Evolutionary conservation across 2,113 vertebrate species (phyloP).

Genomic region (Sphyrna mokarran): DNA sequence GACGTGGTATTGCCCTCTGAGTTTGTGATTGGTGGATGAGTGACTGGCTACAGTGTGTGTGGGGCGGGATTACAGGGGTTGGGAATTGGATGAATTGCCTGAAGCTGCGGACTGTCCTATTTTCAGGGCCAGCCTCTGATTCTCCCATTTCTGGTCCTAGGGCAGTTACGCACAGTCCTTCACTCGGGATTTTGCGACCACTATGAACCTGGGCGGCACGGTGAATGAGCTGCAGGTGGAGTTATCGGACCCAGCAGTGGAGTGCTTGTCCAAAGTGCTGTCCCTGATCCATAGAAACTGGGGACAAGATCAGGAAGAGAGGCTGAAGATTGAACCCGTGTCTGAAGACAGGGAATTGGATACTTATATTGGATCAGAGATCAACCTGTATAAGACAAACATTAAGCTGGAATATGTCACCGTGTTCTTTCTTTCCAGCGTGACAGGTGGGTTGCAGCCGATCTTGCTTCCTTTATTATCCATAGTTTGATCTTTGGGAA

Average conservation of each 20-base stretch:
- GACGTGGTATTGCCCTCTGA: background rate
- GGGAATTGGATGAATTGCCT: background rate
- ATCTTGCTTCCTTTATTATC: background rate
- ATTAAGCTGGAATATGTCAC: constrained; percentile 81
- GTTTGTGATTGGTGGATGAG: background rate
- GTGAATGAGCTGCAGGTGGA: constrained; percentile 84
- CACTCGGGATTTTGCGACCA: constrained; percentile 59
- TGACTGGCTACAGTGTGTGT: background rate
- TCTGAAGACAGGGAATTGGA: constrained; percentile 32
- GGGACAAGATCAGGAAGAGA: background rate
- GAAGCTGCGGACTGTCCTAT: background rate
- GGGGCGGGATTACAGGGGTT: too few relatives aligned
- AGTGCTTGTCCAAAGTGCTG: constrained; percentile 81
- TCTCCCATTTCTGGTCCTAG: constrained; percentile 50
- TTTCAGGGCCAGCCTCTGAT: background rate
- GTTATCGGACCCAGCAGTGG: constrained; percentile 77
- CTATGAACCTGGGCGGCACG: constrained; percentile 71
- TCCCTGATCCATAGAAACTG: constrained; percentile 52
- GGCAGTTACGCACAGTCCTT: constrained; percentile 69
- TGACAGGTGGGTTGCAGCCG: constrained; percentile 65
- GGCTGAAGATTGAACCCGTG: constrained; percentile 38
- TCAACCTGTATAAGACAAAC: constrained; percentile 76
- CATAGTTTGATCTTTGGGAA: background rate
- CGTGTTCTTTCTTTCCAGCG: constrained; percentile 75
- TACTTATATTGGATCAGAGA: background rate